Conservation (phyloP, 2,797 vertebrate species). For the Danio tinwini region DNA sequence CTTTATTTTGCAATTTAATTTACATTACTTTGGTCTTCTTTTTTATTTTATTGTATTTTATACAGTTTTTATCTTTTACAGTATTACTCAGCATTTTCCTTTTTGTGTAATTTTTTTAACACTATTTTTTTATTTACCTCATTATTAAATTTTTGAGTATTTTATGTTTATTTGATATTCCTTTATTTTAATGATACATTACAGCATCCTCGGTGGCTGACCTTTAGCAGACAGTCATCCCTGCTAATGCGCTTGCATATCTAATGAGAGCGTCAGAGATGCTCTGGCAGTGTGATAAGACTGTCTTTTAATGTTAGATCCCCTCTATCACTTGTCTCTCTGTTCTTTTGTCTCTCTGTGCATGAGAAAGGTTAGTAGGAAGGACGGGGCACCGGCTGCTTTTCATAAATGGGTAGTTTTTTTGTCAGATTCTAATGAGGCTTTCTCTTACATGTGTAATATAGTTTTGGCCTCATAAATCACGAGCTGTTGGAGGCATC, state of each 20-base stretch:
- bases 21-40: too few relatives aligned
- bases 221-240: slow-evolving; percentile 83
- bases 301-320: slow-evolving; percentile 68
- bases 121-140: too few relatives aligned
- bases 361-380: slow-evolving; percentile 77
- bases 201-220: slow-evolving; percentile 80
- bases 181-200: too few relatives aligned
- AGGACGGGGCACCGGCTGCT: slow-evolving; percentile 75
- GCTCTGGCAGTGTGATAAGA: slow-evolving; percentile 71
- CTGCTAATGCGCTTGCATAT: slow-evolving; percentile 82
- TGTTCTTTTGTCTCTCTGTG: slow-evolving; percentile 65
- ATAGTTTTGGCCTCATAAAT: slow-evolving; percentile 66
- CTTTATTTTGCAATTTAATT: too few relatives aligned
- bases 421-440: slow-evolving; percentile 76
- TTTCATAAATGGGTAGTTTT: slow-evolving; percentile 71
- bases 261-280: slow-evolving; percentile 80
- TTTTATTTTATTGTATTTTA: too few relatives aligned
- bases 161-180: too few relatives aligned
- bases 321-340: slow-evolving; percentile 64
- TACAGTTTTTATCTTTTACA: too few relatives aligned
- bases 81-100: too few relatives aligned
- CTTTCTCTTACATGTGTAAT: slow-evolving; percentile 63
- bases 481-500: slow-evolving; percentile 62
- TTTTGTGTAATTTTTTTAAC: too few relatives aligned
- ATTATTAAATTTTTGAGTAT: too few relatives aligned